phyloP scores from a whole-genome alignment of 2,797 vertebrate species.

The Sebastolobus altivelis region DNA sequence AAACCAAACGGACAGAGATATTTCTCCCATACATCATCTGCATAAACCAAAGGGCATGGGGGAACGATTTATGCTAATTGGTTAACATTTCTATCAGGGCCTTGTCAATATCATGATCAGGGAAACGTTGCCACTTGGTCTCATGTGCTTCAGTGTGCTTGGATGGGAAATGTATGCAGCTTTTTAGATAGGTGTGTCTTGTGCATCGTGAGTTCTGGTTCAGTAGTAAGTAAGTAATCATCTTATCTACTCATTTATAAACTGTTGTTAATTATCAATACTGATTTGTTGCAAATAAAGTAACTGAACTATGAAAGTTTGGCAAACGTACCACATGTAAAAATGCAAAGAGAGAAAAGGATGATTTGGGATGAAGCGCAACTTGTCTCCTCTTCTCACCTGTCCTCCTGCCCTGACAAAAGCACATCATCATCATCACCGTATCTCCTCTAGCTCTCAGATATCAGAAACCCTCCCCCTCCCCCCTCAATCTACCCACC shows the following conservation, averaged over 20 bases:
- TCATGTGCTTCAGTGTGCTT: not conserved
- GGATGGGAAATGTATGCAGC: constrained; percentile 20
- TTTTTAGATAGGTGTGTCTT: not conserved
- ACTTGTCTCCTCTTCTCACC: not conserved
- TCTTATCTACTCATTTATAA: not conserved
- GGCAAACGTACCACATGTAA: not conserved
- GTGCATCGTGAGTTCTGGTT: not conserved
- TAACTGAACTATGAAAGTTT: not conserved
- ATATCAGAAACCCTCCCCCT: constrained; percentile 17
- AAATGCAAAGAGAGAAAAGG: not conserved
- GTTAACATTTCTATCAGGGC: constrained; percentile 46
- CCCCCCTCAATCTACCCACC: not conserved
- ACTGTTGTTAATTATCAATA: not conserved
- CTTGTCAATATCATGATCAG: constrained; percentile 47
- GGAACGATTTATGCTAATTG: constrained; percentile 54
- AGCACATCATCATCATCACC: constrained; percentile 74
- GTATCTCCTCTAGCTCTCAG: constrained; percentile 82
- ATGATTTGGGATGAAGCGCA: not conserved
- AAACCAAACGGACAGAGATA: constrained; percentile 39
- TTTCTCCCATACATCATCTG: constrained; percentile 48
- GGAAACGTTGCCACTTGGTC: constrained; percentile 28
- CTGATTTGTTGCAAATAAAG: not conserved
- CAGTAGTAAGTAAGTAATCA: not conserved
- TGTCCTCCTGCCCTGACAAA: constrained; percentile 83
- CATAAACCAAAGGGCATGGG: constrained; percentile 51